A percentile compares a stretch with the other conserved stretches of the same genome.
Evolutionary conservation across 2,113 vertebrate species (phyloP).

Genomic region (Ochotona princeps): DNA sequence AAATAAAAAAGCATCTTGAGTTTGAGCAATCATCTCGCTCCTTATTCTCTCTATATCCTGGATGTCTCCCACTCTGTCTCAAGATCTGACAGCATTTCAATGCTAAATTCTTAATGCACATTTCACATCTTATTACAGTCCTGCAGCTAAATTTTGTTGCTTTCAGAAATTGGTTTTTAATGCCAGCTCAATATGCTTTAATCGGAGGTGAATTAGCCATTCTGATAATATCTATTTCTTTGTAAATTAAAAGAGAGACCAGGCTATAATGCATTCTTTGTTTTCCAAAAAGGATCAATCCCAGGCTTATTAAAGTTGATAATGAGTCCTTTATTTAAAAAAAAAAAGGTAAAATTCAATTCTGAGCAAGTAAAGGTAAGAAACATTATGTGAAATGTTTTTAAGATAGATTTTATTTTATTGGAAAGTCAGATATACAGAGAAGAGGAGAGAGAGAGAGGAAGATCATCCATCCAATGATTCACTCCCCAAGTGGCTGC

Average conservation of each 20-base stretch:
- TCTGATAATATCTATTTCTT: slow-evolving; percentile 63
- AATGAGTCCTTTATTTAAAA: slow-evolving; percentile 72
- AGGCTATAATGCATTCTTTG: slow-evolving; percentile 67
- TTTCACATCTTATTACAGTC: slow-evolving; percentile 43
- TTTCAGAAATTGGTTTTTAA: slow-evolving; percentile 59
- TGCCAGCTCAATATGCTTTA: slow-evolving; percentile 58
- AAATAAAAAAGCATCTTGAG: slow-evolving; percentile 49
- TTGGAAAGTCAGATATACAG: too few relatives aligned
- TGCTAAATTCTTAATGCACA: slow-evolving; percentile 48
- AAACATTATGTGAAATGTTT: slow-evolving; percentile 61
- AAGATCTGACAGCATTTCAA: slow-evolving; percentile 42
- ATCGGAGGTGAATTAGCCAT: slow-evolving; percentile 60
- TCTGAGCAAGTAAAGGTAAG: slow-evolving; percentile 63
- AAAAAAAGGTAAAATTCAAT: slow-evolving; percentile 76
- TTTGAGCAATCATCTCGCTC: slow-evolving; percentile 1
- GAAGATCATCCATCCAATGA: too few relatives aligned
- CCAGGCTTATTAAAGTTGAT: slow-evolving; percentile 74
- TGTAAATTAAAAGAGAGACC: slow-evolving; percentile 68
- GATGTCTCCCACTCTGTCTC: slow-evolving; percentile 41
- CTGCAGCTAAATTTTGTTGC: slow-evolving; percentile 21
- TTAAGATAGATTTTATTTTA: too few relatives aligned
- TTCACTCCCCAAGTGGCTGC: too few relatives aligned
- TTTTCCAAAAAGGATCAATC: slow-evolving; percentile 74
- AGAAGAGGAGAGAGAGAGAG: too few relatives aligned
- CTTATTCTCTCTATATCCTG: slow-evolving; percentile 7